Percentiles rank a stretch among this genome's conserved stretches.
These are phyloP conservation scores for Hecatera dysodea DNA, from an alignment of 2,888 invertebrate species.

Conservation along the genomic window DNA sequence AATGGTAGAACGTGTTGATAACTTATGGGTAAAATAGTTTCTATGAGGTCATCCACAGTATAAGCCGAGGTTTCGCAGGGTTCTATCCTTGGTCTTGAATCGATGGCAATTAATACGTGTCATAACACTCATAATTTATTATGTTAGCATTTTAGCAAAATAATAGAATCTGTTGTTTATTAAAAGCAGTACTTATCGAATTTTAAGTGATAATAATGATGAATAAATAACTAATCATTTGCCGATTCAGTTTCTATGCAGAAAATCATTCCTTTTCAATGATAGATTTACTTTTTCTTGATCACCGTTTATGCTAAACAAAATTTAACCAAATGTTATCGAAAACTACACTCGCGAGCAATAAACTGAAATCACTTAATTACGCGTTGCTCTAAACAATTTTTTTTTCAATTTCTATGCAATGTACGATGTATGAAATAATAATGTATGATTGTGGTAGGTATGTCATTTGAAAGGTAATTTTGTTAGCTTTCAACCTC, in stretches of 20 bases:
- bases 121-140: background rate
- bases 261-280: background rate
- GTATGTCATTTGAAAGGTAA: too few relatives aligned
- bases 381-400: too few relatives aligned
- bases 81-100: background rate
- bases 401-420: too few relatives aligned
- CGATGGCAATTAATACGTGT: background rate
- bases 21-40: background rate
- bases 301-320: background rate
- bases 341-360: background rate
- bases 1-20: background rate
- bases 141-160: background rate
- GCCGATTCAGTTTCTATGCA: background rate
- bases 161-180: background rate
- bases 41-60: background rate
- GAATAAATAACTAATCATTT: background rate
- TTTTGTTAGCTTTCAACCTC: too few relatives aligned
- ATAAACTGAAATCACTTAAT: too few relatives aligned
- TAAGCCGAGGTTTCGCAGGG: constrained; percentile 10
- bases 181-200: background rate
- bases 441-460: too few relatives aligned
- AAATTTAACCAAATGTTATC: background rate
- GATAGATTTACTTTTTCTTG: background rate
- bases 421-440: too few relatives aligned
- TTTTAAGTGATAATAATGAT: background rate